Evolutionary conservation across 2,888 invertebrate species (phyloP).

Genomic region (Hoplodrina ambigua): DNA sequence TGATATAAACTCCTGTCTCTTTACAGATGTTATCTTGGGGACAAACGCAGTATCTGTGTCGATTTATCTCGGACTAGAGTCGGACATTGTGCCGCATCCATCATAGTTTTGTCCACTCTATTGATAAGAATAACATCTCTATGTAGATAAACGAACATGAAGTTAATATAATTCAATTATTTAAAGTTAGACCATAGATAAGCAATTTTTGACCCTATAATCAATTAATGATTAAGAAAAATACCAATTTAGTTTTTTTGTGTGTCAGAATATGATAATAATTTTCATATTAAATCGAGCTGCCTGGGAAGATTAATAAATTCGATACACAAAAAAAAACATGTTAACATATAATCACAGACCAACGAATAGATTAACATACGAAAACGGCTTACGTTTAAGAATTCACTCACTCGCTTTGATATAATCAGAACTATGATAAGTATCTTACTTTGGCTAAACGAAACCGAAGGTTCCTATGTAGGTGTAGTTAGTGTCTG

Average conservation of each 20-base stretch:
- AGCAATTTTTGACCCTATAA: constrained; percentile 43
- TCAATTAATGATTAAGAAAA: constrained; percentile 51
- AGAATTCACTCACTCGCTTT: constrained; percentile 56
- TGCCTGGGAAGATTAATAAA: constrained; percentile 41
- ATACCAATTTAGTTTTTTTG: constrained; percentile 46
- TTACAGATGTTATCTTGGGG: constrained; percentile 76
- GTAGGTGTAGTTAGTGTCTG: constrained; percentile 65
- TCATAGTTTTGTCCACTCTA: constrained; percentile 86
- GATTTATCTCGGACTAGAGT: constrained; percentile 80
- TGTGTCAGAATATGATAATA: constrained; percentile 44
- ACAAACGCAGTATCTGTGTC: constrained; percentile 79
- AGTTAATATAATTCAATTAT: constrained; percentile 51
- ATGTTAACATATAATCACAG: constrained; percentile 33
- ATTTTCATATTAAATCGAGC: constrained; percentile 56
- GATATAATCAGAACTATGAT: constrained; percentile 73
- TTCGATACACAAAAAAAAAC: constrained; percentile 32
- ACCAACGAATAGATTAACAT: constrained; percentile 51
- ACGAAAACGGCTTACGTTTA: constrained; percentile 55
- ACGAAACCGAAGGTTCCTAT: constrained; percentile 74
- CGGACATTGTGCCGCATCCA: constrained; percentile 78
- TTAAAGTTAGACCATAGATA: constrained; percentile 53
- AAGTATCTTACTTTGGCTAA: constrained; percentile 75
- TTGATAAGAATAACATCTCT: constrained; percentile 82
- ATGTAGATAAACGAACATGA: constrained; percentile 66
- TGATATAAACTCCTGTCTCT: constrained; percentile 78